Conservation (phyloP, 2,888 invertebrate genomes). For the Hirtodrosophila cameraria region DNA sequence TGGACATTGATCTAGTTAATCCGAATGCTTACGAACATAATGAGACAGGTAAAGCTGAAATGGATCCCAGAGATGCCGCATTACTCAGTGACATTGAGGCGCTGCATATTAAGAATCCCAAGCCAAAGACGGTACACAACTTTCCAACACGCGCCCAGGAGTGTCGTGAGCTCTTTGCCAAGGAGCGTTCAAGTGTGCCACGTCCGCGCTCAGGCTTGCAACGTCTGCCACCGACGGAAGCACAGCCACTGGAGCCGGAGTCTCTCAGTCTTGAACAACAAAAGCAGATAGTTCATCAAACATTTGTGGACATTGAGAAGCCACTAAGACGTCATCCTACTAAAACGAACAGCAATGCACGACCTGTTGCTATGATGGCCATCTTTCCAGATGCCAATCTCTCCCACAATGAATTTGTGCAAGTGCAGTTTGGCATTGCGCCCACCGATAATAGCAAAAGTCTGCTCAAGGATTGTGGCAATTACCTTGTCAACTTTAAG, state of each 20-base stretch:
- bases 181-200: constrained; percentile 10
- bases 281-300: constrained; percentile 24
- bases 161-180: constrained; percentile 26
- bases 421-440: constrained; percentile 34
- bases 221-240: neutral
- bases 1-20: constrained; percentile 51
- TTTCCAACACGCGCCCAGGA: constrained; percentile 22
- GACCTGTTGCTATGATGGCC: constrained; percentile 26
- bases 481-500: constrained; percentile 35
- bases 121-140: neutral
- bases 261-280: constrained; percentile 28
- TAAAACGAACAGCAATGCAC: constrained; percentile 21
- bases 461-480: constrained; percentile 47
- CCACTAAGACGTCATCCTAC: constrained; percentile 34
- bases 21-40: neutral
- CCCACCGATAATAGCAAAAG: constrained; percentile 10
- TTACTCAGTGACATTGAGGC: constrained; percentile 33
- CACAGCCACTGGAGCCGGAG: neutral
- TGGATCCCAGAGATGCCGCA: constrained; percentile 34
- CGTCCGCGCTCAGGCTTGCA: constrained; percentile 10
- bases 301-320: constrained; percentile 33
- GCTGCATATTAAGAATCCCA: constrained; percentile 8
- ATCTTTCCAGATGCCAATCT: constrained; percentile 34
- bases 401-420: constrained; percentile 4
- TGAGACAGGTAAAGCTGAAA: neutral